Evolutionary conservation across 2,888 invertebrate genomes (phyloP), one percentile per base, ranked within the genome.

Genomic region (Auanema sp.): DNA sequence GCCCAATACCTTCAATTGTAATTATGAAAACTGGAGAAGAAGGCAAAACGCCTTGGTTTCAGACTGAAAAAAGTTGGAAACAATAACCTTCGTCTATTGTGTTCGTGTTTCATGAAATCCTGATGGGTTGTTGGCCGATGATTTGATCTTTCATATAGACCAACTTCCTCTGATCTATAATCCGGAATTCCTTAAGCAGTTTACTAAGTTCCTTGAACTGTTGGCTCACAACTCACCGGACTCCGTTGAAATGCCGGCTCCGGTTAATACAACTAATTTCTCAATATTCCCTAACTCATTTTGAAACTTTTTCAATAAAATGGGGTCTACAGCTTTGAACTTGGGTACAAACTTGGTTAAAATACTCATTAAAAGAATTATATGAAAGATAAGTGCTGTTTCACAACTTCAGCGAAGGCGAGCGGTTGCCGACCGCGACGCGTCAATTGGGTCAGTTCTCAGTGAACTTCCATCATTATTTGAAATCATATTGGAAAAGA

Each of bases 191-290:
- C 94, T 79, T 54, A 54, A 75, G 59, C 24, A 55, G 16, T 33
- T n/a, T 52, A n/a, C n/a, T 12, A n/a, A 57, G n/a, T 24, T 21
- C 12, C 25, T 47, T 1, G n/a, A 44, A 21, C 21, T 1, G 23
- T 23, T n/a, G 11, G 6, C 3, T 1, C 5, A 21, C 44, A 44
- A 58, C 47, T 25, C 51, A 79, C 79, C 80, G 83, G 93, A 93
- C 88, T 97, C 96, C 1, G 96, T 97, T 0, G 96, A 96, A 78
- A 96, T 90, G 40, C 96, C 97, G 72, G 96, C 96, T 14, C 97
- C 97, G 58, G 93, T 93, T 51, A 95, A 83, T 18, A 92, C 87
- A 18, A 92, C 86, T n/a, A 87, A 66, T 16, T 68, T 79, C 21
- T 83, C 72, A 44, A 76, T 61, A 49, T 56, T 42, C 12, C 43